These are phyloP conservation scores for Spheniscus humboldti DNA, from an alignment of 2,797 vertebrate genomes.

Conservation along the genomic window DNA sequence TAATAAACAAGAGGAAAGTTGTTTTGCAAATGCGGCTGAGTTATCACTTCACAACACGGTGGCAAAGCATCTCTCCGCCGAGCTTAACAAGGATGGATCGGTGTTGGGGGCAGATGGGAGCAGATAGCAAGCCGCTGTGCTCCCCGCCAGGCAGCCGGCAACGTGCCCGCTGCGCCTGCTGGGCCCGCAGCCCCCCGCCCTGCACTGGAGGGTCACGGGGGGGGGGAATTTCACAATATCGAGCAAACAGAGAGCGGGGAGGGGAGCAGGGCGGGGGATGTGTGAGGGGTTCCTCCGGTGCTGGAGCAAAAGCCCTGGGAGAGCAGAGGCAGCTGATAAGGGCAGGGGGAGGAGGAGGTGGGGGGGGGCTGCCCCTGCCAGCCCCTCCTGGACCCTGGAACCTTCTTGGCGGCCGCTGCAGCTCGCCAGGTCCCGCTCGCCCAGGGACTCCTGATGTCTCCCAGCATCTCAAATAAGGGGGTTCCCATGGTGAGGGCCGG, in stretches of 20 bases:
- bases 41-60: conserved; percentile 4
- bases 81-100: conserved; percentile 1
- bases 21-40: conserved; percentile 47
- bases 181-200: not conserved
- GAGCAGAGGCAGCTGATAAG: not conserved
- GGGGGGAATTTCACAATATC: not conserved
- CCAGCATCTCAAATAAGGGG: not conserved
- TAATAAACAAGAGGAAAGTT: conserved; percentile 64
- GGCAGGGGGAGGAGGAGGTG: not conserved
- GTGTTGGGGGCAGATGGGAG: not conserved
- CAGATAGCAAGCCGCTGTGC: not conserved
- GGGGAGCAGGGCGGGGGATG: accelerated
- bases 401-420: not conserved
- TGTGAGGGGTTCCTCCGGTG: not conserved
- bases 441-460: not conserved
- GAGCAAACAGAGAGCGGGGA: not conserved
- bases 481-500: accelerated
- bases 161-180: not conserved
- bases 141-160: not conserved
- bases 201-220: not conserved
- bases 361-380: not conserved
- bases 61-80: not conserved
- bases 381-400: no score
- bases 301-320: not conserved
- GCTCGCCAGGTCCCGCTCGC: accelerated